Percentiles rank a stretch among this genome's conserved stretches.
These are phyloP conservation scores for Cyrtodaria siliqua DNA, from an alignment of 2,888 invertebrate genomes.

Conservation along the genomic window DNA sequence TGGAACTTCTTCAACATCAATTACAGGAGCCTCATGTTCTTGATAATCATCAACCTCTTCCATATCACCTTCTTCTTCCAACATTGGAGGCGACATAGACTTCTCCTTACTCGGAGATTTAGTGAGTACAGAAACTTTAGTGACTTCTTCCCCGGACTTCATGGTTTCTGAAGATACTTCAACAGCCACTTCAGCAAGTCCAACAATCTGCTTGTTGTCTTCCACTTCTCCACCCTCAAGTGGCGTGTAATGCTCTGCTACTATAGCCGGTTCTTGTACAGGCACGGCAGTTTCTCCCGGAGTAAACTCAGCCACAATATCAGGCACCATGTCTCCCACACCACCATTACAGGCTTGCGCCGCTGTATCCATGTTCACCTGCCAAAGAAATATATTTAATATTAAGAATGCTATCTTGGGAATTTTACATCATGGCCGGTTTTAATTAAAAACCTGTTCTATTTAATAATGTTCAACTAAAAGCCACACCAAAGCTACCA, in stretches of 20 bases:
- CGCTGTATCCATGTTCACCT: too few species aligned
- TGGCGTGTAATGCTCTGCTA: slow-evolving; percentile 56
- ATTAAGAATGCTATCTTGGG: too few species aligned
- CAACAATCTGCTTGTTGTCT: slow-evolving; percentile 8
- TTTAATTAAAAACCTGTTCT: too few species aligned
- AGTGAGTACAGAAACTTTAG: slow-evolving; percentile 49
- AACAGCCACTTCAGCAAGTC: slow-evolving; percentile 16
- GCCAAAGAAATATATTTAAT: too few species aligned
- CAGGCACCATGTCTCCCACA: background rate
- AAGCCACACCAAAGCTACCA: too few species aligned
- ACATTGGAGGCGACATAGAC: slow-evolving; percentile 54
- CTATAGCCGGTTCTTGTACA: slow-evolving; percentile 45
- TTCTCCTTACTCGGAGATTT: slow-evolving; percentile 36
- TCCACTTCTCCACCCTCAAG: slow-evolving; percentile 37
- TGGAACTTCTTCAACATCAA: slow-evolving; percentile 45
- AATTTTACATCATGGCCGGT: too few species aligned
- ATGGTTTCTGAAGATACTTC: slow-evolving; percentile 12
- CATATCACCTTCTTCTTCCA: slow-evolving; percentile 58
- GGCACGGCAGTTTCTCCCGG: slow-evolving; percentile 12
- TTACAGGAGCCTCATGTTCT: slow-evolving; percentile 43
- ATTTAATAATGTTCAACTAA: too few species aligned
- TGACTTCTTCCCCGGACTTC: slow-evolving; percentile 33
- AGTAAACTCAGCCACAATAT: background rate
- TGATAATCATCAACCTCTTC: slow-evolving; percentile 29
- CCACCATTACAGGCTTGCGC: background rate